Evolutionary conservation across 2,888 invertebrate genomes (phyloP).

Genomic region (Boloria euphrosyne): DNA sequence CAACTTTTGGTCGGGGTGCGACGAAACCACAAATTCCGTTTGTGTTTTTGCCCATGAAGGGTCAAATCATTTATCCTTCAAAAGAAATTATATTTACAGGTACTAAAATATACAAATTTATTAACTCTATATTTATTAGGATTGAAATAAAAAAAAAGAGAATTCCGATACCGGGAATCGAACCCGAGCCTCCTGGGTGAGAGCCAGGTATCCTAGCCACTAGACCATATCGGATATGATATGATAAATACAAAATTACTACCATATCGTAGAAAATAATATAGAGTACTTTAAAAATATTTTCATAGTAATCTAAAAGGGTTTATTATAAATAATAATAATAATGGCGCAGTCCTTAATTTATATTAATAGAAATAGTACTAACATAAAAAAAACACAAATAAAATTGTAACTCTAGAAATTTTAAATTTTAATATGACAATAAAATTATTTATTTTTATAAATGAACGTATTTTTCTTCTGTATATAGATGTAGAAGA

Average conservation of each 20-base stretch:
- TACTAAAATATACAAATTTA: conserved; percentile 52
- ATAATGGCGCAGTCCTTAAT: too few species aligned
- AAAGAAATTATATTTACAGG: conserved; percentile 93
- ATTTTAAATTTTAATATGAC: too few species aligned
- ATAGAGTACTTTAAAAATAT: neutral
- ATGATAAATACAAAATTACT: neutral
- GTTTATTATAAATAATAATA: too few species aligned
- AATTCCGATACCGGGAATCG: conserved; percentile 83
- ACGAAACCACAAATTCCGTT: conserved; percentile 90
- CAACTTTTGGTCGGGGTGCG: conserved; percentile 86
- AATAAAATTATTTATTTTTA: neutral
- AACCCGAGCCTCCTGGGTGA: conserved; percentile 88
- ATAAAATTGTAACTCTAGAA: neutral
- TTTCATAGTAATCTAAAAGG: neutral
- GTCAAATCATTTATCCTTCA: conserved; percentile 93
- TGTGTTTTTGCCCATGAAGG: conserved; percentile 91
- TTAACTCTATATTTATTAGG: neutral
- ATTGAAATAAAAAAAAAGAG: conserved; percentile 12
- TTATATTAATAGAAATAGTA: too few species aligned
- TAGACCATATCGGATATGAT: conserved; percentile 82
- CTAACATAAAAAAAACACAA: too few species aligned
- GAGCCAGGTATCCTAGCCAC: conserved; percentile 87
- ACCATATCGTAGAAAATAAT: neutral
- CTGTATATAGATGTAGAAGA: conserved; percentile 84
- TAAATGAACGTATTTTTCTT: neutral